Evolutionary conservation across 2,888 invertebrate genomes (phyloP).

Genomic region (Drosophila sordidula): DNA sequence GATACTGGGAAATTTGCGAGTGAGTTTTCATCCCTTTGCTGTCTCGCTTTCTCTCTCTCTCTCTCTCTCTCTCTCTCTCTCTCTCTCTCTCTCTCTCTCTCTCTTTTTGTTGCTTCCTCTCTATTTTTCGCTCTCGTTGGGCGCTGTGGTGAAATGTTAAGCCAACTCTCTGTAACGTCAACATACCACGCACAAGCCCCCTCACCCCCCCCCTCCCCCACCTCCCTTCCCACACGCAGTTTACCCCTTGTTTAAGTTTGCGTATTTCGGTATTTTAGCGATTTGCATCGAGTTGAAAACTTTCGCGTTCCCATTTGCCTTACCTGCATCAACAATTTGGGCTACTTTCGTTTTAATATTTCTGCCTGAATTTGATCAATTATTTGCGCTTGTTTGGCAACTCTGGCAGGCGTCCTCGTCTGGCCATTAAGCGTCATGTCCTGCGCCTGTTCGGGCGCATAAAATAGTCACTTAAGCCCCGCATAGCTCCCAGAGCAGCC

Average conservation of each 20-base stretch:
- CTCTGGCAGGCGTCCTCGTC: constrained; percentile 1
- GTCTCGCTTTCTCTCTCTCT: constrained; percentile 4
- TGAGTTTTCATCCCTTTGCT: constrained; percentile 14
- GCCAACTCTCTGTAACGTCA: constrained; percentile 18
- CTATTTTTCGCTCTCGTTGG: constrained; percentile 23
- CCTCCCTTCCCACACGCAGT: constrained; percentile 5
- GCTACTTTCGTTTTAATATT: neutral
- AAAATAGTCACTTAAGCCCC: constrained; percentile 43
- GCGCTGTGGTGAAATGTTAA: constrained; percentile 55
- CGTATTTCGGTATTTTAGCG: constrained; percentile 12
- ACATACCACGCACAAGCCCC: constrained; percentile 1
- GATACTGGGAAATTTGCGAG: constrained; percentile 55
- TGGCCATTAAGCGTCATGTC: constrained; percentile 11
- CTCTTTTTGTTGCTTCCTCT: constrained; percentile 1
- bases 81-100: constrained; percentile 9
- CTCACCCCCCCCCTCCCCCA: neutral
- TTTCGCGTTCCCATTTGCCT: constrained; percentile 7
- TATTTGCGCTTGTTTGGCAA: constrained; percentile 3
- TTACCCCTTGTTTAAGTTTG: constrained; percentile 25
- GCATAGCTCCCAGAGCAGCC: constrained; percentile 41
- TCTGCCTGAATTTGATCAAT: constrained; percentile 15
- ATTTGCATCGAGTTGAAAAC: constrained; percentile 22
- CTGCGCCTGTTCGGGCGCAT: constrained; percentile 24
- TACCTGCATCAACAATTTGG: constrained; percentile 1
- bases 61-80: constrained; percentile 9